These are phyloP conservation scores for Philotrypesis tridentata DNA, from an alignment of 1,140 invertebrate genomes.

Conservation along the genomic window DNA sequence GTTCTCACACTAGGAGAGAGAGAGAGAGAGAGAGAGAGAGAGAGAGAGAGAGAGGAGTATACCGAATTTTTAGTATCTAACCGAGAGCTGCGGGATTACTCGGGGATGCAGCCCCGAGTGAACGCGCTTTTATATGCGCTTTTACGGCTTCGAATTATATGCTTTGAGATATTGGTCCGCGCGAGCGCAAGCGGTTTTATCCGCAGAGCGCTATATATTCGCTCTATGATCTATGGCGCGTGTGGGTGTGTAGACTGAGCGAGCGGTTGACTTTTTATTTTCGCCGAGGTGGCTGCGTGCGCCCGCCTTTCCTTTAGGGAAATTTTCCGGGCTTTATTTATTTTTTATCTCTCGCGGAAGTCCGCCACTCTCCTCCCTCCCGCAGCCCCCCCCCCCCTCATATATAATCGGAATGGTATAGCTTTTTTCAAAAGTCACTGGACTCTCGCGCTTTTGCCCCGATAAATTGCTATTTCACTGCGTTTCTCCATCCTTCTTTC, in stretches of 20 bases:
- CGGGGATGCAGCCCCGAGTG: not conserved
- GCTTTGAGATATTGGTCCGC: slow-evolving; percentile 39
- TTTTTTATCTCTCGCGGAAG: not conserved
- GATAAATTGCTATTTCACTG: no score
- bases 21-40: not conserved
- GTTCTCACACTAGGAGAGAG: no score
- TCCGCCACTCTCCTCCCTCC: no score
- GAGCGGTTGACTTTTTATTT: not conserved
- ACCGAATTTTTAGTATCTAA: slow-evolving; percentile 43
- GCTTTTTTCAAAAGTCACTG: no score
- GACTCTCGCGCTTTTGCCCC: no score
- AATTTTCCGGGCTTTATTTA: not conserved
- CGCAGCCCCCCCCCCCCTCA: no score
- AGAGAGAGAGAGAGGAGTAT: not conserved
- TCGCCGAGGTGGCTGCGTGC: not conserved
- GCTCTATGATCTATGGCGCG: not conserved
- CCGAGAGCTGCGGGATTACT: slow-evolving; percentile 32
- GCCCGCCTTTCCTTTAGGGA: not conserved
- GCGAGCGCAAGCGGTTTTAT: slow-evolving; percentile 16
- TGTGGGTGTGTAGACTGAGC: not conserved
- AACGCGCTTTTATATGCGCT: slow-evolving; percentile 42
- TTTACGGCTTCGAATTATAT: slow-evolving; percentile 48
- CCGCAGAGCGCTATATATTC: not conserved
- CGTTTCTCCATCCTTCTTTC: no score
- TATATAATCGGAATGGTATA: no score